Evolutionary conservation across 2,888 invertebrate species (phyloP).

Genomic region (Caenorhabditis becei): DNA sequence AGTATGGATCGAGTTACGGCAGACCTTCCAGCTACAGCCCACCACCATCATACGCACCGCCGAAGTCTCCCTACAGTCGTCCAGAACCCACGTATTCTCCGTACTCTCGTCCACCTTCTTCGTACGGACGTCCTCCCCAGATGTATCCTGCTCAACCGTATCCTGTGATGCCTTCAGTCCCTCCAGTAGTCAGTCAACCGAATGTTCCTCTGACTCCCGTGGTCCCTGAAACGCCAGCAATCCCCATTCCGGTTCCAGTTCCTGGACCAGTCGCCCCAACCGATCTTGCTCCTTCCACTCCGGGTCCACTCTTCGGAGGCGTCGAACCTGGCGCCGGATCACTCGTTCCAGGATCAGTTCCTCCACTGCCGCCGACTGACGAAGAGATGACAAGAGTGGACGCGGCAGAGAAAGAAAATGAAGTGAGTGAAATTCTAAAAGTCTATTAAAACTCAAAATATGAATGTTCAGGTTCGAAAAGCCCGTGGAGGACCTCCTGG

Average conservation of each 20-base stretch:
- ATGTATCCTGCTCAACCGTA: conserved; percentile 32
- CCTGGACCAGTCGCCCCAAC: conserved; percentile 28
- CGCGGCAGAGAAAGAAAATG: conserved; percentile 57
- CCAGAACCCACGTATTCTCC: conserved; percentile 51
- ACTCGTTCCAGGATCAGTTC: conserved; percentile 34
- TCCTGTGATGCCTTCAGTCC: conserved; percentile 12
- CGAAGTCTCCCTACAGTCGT: conserved; percentile 41
- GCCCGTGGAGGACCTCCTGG: conserved; percentile 59
- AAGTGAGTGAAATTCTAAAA: conserved; percentile 13
- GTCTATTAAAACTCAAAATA: neutral
- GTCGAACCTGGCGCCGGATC: conserved; percentile 53
- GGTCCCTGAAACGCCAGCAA: conserved; percentile 12
- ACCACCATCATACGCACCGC: conserved; percentile 34
- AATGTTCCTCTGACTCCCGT: conserved; percentile 24
- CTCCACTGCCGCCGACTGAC: conserved; percentile 53
- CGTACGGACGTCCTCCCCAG: conserved; percentile 55
- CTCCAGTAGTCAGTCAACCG: conserved; percentile 4
- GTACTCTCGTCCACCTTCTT: conserved; percentile 51
- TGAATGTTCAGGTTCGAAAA: conserved; percentile 48
- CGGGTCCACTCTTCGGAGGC: conserved; percentile 52
- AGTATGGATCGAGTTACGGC: conserved; percentile 39
- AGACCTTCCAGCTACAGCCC: conserved; percentile 37
- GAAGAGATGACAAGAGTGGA: conserved; percentile 55
- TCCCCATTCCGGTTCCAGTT: conserved; percentile 21
- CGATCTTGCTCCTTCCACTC: conserved; percentile 23